phyloP scores from a whole-genome alignment of 2,797 vertebrate genomes.

The Sebastes minor region DNA sequence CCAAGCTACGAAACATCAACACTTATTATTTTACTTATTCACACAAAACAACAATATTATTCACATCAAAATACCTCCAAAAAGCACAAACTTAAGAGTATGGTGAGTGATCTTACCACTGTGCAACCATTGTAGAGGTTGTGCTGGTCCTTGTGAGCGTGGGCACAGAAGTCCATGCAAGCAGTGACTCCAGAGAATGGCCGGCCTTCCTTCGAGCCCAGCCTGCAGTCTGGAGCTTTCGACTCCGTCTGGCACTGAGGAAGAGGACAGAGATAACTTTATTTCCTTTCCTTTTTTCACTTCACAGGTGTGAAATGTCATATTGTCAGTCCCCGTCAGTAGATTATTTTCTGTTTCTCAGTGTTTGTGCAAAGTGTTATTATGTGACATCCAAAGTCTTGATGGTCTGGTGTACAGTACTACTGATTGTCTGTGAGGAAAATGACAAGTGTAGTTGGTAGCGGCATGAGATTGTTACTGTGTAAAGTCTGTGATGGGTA shows the following conservation, averaged over 20 bases:
- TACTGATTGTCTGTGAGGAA: not conserved
- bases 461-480: not conserved
- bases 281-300: not conserved
- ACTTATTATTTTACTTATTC: not conserved
- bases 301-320: not conserved
- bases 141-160: conserved; percentile 98
- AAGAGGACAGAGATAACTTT: conserved; percentile 1
- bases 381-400: not conserved
- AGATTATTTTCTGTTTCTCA: not conserved
- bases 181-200: conserved; percentile 98
- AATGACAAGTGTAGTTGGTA: not conserved
- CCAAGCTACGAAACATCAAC: not conserved
- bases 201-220: conserved; percentile 93
- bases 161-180: conserved; percentile 99
- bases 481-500: not conserved
- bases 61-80: not conserved
- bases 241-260: conserved; percentile 89
- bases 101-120: conserved; percentile 85
- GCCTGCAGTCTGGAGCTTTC: conserved; percentile 90
- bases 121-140: conserved; percentile 98
- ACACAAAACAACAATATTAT: not conserved
- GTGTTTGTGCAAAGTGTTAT: not conserved
- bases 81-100: not conserved
- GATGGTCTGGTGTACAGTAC: not conserved
- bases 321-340: not conserved